These are phyloP conservation scores for Siniperca undulata DNA, from an alignment of 2,797 vertebrate species.

Conservation along the genomic window DNA sequence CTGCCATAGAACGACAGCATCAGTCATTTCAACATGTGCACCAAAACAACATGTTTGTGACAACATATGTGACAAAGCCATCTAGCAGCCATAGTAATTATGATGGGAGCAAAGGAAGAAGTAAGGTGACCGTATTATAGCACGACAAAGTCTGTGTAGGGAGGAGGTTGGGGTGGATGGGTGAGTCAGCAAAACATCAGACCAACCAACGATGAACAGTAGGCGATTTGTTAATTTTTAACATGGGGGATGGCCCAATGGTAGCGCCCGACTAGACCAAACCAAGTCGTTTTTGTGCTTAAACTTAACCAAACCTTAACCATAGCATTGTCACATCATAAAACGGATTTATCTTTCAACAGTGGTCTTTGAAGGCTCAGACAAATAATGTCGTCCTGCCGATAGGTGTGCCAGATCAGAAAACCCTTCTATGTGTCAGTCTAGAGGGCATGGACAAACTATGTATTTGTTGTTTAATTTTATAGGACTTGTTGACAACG, in stretches of 20 bases:
- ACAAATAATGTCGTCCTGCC: no score
- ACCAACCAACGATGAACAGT: no score
- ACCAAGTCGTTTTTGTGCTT: no score
- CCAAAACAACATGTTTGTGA: not conserved
- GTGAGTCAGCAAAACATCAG: not conserved
- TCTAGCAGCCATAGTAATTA: not conserved
- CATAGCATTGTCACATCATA: no score
- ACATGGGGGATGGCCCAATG: no score
- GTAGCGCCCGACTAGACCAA: no score
- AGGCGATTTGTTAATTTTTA: no score
- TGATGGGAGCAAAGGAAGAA: not conserved
- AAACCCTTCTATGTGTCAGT: no score
- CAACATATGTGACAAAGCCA: not conserved
- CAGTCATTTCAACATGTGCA: not conserved
- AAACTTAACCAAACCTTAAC: not conserved
- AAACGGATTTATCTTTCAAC: no score
- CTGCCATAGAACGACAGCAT: not conserved
- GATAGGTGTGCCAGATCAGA: no score
- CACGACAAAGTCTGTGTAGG: not conserved
- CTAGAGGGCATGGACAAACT: not conserved
- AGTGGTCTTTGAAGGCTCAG: not conserved
- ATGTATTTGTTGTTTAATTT: not conserved
- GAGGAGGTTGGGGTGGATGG: not conserved
- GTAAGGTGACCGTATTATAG: not conserved
- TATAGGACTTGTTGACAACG: not conserved